Base-by-base conservation (phyloP, 2,888 invertebrate species). In the Epinotia ramella region DNA sequence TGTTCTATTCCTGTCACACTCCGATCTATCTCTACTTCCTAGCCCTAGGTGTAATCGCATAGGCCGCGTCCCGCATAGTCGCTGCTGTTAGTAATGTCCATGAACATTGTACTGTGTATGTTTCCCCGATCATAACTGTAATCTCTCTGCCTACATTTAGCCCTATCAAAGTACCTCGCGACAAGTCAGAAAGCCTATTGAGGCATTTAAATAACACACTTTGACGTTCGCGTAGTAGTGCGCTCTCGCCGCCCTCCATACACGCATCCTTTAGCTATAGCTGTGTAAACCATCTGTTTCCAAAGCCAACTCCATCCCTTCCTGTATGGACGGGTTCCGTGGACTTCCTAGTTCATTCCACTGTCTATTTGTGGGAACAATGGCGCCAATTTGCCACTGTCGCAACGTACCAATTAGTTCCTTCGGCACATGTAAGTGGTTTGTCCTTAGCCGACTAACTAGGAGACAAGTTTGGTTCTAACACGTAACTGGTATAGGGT, bases 361-460 rank as follows among this genome's bases (percentile, higher is more conserved):
- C 68, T 46, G 62, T 46, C 74, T 70, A 74, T 74, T 70, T 74
- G 69, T 65, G 74, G 74, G 71, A 53, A 76, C 77, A 81, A 81
- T 80, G 82, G 80, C 78, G 77, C 79, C 81, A 84, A 84, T 86
- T 84, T 81, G 83, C 81, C 81, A 79, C 66, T 78, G 76, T 78
- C 76, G 83, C 81, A 81, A 81, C 73, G 82, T 80, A 82, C 81
- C 84, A 86, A 86, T 86, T 87, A 84, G 82, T 79, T 77, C 77
- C 68, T 80, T 81, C 78, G 76, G 78, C 79, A 71, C 80, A 40
- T 70, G 81, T 81, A 83, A 82, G 82, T 80, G 81, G 80, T 82
- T 81, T 82, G 86, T 83, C 85, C 86, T 85, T 84, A 85, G 79
- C 81, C 77, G 68, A 79, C 78, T 76, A 77, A 73, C 73, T 74